Evolutionary conservation across 1,140 invertebrate species (phyloP).

Genomic region (Hycleus phaleratus): DNA sequence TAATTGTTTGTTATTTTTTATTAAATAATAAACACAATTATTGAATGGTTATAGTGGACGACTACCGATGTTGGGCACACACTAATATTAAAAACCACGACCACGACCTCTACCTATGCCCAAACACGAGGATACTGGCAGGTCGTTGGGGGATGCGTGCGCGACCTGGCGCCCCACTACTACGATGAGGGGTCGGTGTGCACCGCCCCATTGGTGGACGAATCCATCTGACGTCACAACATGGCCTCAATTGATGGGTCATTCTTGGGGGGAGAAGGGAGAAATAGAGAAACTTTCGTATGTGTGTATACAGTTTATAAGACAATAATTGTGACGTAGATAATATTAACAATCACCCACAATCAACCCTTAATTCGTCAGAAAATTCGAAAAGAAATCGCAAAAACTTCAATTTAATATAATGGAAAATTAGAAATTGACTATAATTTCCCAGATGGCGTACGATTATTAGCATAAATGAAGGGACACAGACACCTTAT

Average conservation of each 20-base stretch:
- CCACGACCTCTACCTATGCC: slow-evolving; percentile 14
- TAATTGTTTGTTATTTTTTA: background rate
- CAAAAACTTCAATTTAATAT: too few relatives aligned
- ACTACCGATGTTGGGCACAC: background rate
- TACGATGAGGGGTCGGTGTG: background rate
- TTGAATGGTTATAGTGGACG: background rate
- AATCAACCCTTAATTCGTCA: too few relatives aligned
- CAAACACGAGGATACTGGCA: slow-evolving; percentile 18
- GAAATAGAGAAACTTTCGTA: background rate
- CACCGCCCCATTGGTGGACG: slow-evolving; percentile 16
- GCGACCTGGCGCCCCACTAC: slow-evolving; percentile 5
- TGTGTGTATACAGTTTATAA: too few relatives aligned
- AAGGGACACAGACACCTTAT: background rate
- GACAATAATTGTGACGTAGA: too few relatives aligned
- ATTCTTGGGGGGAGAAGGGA: background rate
- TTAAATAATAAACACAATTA: background rate
- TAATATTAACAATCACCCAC: too few relatives aligned
- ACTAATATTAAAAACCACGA: slow-evolving; percentile 2
- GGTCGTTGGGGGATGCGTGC: slow-evolving; percentile 1
- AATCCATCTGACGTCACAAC: slow-evolving; percentile 25
- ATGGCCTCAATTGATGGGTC: slow-evolving; percentile 19
- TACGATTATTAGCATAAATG: background rate
- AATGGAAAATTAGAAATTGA: background rate
- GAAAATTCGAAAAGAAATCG: too few relatives aligned
- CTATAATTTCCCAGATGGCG: background rate